Conservation (phyloP, 2,113 vertebrate species). For the Perca fluviatilis region DNA sequence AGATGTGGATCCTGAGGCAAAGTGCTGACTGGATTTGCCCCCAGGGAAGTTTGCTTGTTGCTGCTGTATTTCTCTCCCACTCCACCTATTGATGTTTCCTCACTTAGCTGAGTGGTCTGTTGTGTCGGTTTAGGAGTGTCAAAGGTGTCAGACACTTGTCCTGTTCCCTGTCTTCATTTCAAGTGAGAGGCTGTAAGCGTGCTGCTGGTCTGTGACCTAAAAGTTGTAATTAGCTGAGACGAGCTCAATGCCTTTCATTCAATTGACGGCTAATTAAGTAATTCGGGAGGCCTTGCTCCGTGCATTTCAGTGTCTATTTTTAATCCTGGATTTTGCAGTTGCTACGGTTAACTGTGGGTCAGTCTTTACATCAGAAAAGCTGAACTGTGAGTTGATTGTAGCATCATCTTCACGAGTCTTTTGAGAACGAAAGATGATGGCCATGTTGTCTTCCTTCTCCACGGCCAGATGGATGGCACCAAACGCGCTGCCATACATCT, state of each 20-base stretch:
- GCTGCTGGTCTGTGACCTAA: conserved; percentile 3
- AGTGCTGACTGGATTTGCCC: conserved; percentile 59
- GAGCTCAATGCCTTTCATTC: not conserved
- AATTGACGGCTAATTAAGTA: conserved; percentile 23
- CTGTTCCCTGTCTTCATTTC: not conserved
- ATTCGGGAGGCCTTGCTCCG: not conserved
- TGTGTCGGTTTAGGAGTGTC: conserved; percentile 20
- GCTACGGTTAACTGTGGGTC: no score
- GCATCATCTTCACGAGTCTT: no score
- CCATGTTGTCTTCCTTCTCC: no score
- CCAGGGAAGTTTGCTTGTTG: conserved; percentile 43
- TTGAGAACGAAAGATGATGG: no score
- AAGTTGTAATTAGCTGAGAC: conserved; percentile 43
- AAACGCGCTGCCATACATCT: no score
- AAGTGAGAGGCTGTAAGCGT: not conserved
- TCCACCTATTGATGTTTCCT: conserved; percentile 38
- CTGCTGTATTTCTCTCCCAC: conserved; percentile 7
- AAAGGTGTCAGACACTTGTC: conserved; percentile 16
- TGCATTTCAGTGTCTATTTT: conserved; percentile 5
- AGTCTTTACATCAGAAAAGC: no score
- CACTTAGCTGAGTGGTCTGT: conserved; percentile 36
- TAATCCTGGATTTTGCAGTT: not conserved
- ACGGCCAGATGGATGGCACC: no score
- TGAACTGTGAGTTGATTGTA: no score
- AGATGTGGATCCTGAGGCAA: conserved; percentile 19